Conservation (phyloP, 64 coral and sea anemone species). For the Montipora foliosa region DNA sequence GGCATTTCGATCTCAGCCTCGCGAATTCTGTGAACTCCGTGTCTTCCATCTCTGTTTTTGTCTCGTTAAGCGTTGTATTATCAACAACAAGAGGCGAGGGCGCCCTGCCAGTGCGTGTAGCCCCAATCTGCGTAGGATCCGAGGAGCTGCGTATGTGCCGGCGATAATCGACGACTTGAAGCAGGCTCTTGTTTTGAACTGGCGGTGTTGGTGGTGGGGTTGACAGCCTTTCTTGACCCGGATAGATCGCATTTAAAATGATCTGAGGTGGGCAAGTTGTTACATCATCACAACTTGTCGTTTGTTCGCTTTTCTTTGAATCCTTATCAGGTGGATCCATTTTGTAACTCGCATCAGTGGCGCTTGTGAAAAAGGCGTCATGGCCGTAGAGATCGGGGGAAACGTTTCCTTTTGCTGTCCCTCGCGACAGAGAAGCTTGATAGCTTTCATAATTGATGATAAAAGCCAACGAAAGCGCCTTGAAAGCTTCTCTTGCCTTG, state of each 20-base stretch:
- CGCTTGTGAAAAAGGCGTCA: background rate
- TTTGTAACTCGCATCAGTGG: background rate
- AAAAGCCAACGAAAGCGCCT: slow-evolving; percentile 86
- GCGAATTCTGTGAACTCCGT: slow-evolving; percentile 44
- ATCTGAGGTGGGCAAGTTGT: background rate
- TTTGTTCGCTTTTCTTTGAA: background rate
- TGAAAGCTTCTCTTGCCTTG: slow-evolving; percentile 86
- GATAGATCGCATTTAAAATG: background rate
- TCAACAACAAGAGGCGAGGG: background rate
- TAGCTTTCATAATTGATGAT: slow-evolving; percentile 82
- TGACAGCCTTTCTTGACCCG: background rate
- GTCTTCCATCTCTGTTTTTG: background rate
- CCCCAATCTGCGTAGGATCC: background rate
- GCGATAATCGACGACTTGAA: slow-evolving; percentile 2
- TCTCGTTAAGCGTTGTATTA: background rate
- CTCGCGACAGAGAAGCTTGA: slow-evolving; percentile 70
- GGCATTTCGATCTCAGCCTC: slow-evolving; percentile 29
- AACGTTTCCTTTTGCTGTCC: background rate
- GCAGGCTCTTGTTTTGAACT: slow-evolving; percentile 2
- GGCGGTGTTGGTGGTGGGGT: background rate
- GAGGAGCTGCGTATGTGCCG: background rate
- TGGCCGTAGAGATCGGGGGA: background rate
- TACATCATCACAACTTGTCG: background rate
- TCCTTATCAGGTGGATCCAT: background rate
- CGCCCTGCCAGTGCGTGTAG: background rate